Evolutionary conservation across 1,140 invertebrate species (phyloP).

Genomic region (Mycetomoellerius zeteki): DNA sequence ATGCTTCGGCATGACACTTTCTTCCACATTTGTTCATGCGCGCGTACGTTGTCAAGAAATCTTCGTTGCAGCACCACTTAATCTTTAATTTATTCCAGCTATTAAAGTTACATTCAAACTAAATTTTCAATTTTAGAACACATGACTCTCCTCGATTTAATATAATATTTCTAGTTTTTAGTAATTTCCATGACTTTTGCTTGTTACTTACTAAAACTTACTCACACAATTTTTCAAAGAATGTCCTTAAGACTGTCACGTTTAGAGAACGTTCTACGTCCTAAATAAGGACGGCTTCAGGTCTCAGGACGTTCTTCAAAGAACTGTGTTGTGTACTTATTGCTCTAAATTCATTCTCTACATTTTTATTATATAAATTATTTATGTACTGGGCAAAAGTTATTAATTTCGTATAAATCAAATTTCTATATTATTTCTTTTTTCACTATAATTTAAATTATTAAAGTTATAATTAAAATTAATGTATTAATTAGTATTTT

Average conservation of each 20-base stretch:
- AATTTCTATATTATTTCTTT: background rate
- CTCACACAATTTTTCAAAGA: no score
- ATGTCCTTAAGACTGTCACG: no score
- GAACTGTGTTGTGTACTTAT: background rate
- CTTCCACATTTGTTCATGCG: constrained; percentile 30
- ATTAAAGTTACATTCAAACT: no score
- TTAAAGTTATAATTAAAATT: no score
- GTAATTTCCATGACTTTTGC: background rate
- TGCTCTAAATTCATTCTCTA: background rate
- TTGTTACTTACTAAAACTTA: background rate
- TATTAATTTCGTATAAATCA: background rate
- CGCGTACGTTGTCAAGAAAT: constrained; percentile 21
- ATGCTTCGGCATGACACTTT: constrained; percentile 52
- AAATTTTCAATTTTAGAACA: constrained; percentile 3
- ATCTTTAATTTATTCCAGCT: no score
- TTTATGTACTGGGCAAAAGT: background rate
- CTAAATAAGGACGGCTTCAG: no score
- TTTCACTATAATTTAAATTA: no score
- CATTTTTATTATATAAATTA: background rate
- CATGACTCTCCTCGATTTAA: background rate
- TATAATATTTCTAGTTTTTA: background rate
- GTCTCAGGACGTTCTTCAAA: no score
- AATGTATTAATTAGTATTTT: background rate
- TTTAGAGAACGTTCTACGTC: no score
- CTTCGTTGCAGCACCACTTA: constrained; percentile 10